Evolutionary conservation across 2,113 vertebrate species (phyloP).

Genomic region (Psittacara wagleri): DNA sequence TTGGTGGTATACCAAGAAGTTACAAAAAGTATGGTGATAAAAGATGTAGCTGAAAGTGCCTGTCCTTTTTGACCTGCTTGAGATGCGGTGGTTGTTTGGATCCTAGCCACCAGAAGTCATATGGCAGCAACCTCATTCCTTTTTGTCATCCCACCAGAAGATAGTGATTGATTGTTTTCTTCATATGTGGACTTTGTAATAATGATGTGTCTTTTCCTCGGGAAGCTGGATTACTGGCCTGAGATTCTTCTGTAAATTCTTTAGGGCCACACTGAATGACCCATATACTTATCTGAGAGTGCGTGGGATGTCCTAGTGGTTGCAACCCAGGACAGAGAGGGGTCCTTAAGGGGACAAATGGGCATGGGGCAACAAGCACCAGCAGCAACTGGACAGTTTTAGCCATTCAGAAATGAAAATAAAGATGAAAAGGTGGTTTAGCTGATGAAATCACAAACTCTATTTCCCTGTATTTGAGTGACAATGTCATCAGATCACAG

Average conservation of each 20-base stretch:
- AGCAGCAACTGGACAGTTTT: background rate
- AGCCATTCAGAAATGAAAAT: background rate
- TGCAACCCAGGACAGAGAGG: background rate
- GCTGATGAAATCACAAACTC: background rate
- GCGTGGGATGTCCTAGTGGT: accelerated
- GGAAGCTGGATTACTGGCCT: background rate
- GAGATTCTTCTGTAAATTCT: background rate
- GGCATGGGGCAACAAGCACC: background rate
- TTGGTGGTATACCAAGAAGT: background rate
- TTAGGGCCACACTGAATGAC: background rate
- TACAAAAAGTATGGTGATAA: background rate
- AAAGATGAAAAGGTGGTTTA: background rate
- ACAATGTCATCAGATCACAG: background rate
- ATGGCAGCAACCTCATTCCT: background rate
- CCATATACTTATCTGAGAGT: background rate
- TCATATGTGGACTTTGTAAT: background rate
- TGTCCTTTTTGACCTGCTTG: background rate
- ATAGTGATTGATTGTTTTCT: background rate
- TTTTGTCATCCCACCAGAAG: background rate
- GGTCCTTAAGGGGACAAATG: background rate
- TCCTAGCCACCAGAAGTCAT: background rate
- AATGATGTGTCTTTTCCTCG: background rate
- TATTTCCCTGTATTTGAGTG: background rate
- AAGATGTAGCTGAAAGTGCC: background rate
- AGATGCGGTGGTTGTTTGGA: background rate